phyloP scores from a whole-genome alignment of 2,888 invertebrate species.

The Pristionchus arcanus region DNA sequence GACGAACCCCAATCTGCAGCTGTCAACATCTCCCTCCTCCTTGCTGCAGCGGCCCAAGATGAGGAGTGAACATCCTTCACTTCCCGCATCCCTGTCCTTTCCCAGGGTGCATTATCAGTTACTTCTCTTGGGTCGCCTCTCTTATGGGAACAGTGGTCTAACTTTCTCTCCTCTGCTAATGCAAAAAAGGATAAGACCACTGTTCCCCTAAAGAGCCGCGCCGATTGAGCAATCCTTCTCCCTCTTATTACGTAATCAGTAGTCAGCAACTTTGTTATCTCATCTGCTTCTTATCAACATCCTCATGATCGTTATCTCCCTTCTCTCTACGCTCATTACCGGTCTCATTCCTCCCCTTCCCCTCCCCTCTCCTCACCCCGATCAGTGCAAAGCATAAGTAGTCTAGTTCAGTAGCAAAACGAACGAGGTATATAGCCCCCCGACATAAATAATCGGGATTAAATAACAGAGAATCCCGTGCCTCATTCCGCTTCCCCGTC shows the following conservation, averaged over 20 bases:
- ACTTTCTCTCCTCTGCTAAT: not conserved
- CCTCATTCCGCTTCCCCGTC: not conserved
- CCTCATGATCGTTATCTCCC: constrained; percentile 8
- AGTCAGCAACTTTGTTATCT: constrained; percentile 35
- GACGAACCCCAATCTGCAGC: constrained; percentile 1
- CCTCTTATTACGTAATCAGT: constrained; percentile 27
- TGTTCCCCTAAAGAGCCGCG: not conserved
- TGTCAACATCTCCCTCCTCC: constrained; percentile 20
- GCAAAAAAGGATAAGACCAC: not conserved
- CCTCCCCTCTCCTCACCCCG: not conserved
- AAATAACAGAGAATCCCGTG: not conserved
- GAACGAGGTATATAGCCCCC: not conserved
- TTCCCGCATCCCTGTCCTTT: not conserved
- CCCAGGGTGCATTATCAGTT: not conserved
- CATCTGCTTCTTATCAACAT: constrained; percentile 14
- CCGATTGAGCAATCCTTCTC: not conserved
- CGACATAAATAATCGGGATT: not conserved
- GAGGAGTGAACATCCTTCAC: not conserved
- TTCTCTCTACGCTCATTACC: constrained; percentile 36
- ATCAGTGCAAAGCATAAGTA: constrained; percentile 38
- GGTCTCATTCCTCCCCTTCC: constrained; percentile 27
- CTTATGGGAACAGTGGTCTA: no score
- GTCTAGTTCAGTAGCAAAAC: not conserved
- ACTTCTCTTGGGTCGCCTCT: no score
- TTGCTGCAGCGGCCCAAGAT: not conserved